Percentiles rank a stretch among this genome's conserved stretches.
These are phyloP conservation scores for Oreochromis aureus DNA, from an alignment of 2,113 vertebrate genomes.

Conservation along the genomic window DNA sequence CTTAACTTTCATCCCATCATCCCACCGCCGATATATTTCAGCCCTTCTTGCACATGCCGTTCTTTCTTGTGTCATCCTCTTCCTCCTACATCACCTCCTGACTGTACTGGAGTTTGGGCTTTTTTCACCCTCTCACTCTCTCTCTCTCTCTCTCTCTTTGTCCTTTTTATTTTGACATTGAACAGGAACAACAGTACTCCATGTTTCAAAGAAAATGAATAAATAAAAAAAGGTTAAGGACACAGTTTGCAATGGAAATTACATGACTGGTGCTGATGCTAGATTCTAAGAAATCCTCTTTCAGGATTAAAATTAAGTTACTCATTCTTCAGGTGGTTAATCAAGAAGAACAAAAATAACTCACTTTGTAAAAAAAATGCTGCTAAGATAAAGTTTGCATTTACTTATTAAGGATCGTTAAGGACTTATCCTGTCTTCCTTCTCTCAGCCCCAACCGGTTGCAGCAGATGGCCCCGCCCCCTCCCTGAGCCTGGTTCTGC, in stretches of 20 bases:
- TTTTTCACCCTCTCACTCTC: not conserved
- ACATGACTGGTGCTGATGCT: not conserved
- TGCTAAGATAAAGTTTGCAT: not conserved
- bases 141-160: not conserved
- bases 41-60: not conserved
- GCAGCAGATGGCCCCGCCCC: not conserved
- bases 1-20: not conserved
- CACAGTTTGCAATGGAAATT: not conserved
- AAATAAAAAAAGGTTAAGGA: not conserved
- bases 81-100: not conserved
- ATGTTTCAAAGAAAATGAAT: not conserved
- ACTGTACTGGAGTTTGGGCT: not conserved
- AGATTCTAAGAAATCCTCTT: not conserved
- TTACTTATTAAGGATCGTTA: not conserved
- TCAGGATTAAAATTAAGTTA: not conserved
- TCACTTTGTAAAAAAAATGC: not conserved
- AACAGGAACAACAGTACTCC: not conserved
- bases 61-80: not conserved
- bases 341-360: not conserved
- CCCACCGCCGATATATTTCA: not conserved
- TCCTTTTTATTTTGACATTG: not conserved
- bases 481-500: not conserved
- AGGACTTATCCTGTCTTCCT: not conserved
- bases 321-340: not conserved
- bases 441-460: rapidly evolving